Evolutionary conservation across 2,797 vertebrate genomes (phyloP), one percentile per base, ranked within the genome.

Genomic region (Balearica regulorum): DNA sequence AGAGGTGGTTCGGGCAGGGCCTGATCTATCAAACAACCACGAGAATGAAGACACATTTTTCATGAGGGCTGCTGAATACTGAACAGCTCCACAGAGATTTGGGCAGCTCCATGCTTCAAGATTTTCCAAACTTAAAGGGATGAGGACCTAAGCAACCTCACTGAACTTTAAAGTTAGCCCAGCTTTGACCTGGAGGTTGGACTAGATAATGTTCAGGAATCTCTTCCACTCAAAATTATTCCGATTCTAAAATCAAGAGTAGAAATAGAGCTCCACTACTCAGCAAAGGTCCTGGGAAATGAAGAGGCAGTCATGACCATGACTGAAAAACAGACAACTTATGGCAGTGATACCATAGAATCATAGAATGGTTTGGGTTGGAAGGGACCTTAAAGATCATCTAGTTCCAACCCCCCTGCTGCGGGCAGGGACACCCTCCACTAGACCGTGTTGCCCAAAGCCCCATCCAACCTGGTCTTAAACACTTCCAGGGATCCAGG

Each of bases 11-110:
- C 0, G 0, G 16, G 71, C 16, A 79, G 20, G 25, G 22, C n/a
- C 25, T 31, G 43, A 43, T 49, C 9, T n/a, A 14, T 16, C 35
- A 8, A 31, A 51, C 19, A 60, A 15, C 54, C 1, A 0, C 15
- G 44, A 55, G 54, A 68, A 71, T 2, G 16, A 53, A 26, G 21
- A 17, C 11, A 4, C 0, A 0, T 22, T 64, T 25, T 24, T 46
- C 60, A 46, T 1, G 5, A 77, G 28, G 46, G 61, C 15, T 22
- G 24, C 1, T 39, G 25, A 53, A 39, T 13, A 9, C 31, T 29
- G n/a, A 65, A n/a, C 9, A 39, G 44, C 14, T 33, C 28, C 65
- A 29, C 16, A n/a, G 25, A 39, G 11, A 10, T 29, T 10, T 29
- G 51, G 51, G 37, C 57, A 81, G 11, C 15, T 58, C 58, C 29